Conservation (phyloP, 2,113 vertebrate species). For the Atherinomorus stipes region DNA sequence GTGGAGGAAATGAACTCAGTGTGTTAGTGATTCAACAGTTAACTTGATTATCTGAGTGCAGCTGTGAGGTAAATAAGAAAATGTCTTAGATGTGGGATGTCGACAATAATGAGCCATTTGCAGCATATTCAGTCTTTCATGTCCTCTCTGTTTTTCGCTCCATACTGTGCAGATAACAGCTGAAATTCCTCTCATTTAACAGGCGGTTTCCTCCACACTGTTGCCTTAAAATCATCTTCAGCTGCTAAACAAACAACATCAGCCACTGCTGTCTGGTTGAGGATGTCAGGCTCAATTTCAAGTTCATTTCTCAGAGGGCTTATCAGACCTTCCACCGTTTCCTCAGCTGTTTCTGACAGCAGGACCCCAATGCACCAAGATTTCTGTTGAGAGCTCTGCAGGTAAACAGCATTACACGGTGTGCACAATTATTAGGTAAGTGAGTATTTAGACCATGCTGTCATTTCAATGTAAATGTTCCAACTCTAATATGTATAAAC, state of each 20-base stretch:
- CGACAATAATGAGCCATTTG: conserved; percentile 42
- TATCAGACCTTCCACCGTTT: not conserved
- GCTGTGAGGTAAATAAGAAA: conserved; percentile 36
- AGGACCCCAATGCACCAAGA: not conserved
- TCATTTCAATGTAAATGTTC: too few species aligned
- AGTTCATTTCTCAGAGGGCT: not conserved
- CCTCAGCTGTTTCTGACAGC: not conserved
- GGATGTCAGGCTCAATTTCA: conserved; percentile 2
- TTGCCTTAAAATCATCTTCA: conserved; percentile 48
- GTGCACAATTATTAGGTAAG: too few species aligned
- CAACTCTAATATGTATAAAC: too few species aligned
- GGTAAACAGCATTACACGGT: too few species aligned
- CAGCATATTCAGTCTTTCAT: conserved; percentile 29
- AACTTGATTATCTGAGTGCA: conserved; percentile 7
- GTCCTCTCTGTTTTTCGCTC: conserved; percentile 20
- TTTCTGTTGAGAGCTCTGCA: not conserved
- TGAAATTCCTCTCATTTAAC: conserved; percentile 38
- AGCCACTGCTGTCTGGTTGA: not conserved
- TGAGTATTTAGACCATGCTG: too few species aligned
- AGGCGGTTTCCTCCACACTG: conserved; percentile 35
- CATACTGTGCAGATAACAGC: conserved; percentile 20
- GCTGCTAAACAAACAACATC: conserved; percentile 36
- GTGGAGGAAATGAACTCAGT: conserved; percentile 7
- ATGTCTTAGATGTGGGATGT: conserved; percentile 4
- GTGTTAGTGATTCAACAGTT: conserved; percentile 30